These are phyloP conservation scores for Percopsis transmontana DNA, from an alignment of 2,113 vertebrate genomes.

Conservation along the genomic window DNA sequence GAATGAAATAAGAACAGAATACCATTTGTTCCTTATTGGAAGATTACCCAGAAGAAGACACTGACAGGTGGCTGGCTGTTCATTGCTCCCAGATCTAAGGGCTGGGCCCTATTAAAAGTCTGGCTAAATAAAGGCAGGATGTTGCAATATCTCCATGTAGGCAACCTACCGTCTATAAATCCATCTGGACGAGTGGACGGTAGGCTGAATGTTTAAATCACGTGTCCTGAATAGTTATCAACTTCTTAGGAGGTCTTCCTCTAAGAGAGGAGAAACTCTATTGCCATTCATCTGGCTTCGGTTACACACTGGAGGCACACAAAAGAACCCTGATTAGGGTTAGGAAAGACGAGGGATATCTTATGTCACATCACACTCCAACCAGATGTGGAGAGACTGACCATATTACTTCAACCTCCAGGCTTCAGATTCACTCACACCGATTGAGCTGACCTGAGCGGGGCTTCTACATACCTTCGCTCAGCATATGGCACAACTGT, in stretches of 20 bases:
- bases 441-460: constrained; percentile 10
- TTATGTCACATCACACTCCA: constrained; percentile 53
- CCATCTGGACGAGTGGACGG: neutral
- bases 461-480: neutral
- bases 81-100: neutral
- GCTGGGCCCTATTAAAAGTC: neutral
- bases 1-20: constrained; percentile 6
- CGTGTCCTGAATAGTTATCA: too few relatives aligned
- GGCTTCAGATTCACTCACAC: constrained; percentile 6
- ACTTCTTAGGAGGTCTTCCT: constrained; percentile 36
- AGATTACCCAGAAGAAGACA: neutral
- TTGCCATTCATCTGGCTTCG: constrained; percentile 58
- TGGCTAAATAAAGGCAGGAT: neutral
- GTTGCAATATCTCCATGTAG: neutral
- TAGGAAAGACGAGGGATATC: constrained; percentile 42
- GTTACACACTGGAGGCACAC: constrained; percentile 47
- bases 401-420: constrained; percentile 8
- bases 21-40: neutral
- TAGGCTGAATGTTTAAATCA: neutral
- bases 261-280: constrained; percentile 27
- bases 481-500: neutral
- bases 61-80: neutral
- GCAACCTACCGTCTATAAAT: neutral
- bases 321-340: constrained; percentile 35
- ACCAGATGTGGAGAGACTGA: constrained; percentile 65